Percentiles rank a stretch among this genome's conserved stretches.
Evolutionary conservation across 2,797 vertebrate genomes (phyloP).

Genomic region (Artibeus lituratus): DNA sequence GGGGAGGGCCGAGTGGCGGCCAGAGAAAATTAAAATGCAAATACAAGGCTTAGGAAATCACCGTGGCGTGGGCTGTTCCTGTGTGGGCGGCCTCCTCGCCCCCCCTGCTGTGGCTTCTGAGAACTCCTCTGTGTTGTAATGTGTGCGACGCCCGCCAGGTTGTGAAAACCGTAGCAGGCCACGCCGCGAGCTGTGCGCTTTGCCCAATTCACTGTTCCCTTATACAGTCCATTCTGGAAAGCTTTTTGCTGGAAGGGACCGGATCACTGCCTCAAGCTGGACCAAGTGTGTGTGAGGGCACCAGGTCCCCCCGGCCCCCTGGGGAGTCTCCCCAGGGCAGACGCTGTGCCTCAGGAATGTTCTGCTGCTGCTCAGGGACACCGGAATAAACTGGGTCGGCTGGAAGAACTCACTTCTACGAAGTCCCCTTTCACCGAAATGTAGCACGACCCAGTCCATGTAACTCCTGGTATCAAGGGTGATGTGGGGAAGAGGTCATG

Average conservation of each 20-base stretch:
- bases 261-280: background rate
- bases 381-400: background rate
- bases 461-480: background rate
- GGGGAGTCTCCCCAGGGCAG: background rate
- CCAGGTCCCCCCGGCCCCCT: accelerated
- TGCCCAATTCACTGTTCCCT: background rate
- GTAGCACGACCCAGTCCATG: background rate
- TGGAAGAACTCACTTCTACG: background rate
- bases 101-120: background rate
- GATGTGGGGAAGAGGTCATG: background rate
- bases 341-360: accelerated
- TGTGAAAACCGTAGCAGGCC: background rate
- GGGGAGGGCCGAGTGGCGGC: background rate
- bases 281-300: background rate
- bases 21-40: background rate
- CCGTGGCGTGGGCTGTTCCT: background rate
- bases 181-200: background rate
- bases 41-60: background rate
- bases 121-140: background rate
- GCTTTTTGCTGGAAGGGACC: background rate
- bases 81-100: background rate
- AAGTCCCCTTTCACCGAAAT: background rate
- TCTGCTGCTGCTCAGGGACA: background rate
- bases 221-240: background rate
- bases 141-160: background rate